A percentile compares a stretch with the other conserved stretches of the same genome.
These are phyloP conservation scores for Caenorhabditis brenneri DNA, from an alignment of 1,140 invertebrate genomes.

Conservation along the genomic window DNA sequence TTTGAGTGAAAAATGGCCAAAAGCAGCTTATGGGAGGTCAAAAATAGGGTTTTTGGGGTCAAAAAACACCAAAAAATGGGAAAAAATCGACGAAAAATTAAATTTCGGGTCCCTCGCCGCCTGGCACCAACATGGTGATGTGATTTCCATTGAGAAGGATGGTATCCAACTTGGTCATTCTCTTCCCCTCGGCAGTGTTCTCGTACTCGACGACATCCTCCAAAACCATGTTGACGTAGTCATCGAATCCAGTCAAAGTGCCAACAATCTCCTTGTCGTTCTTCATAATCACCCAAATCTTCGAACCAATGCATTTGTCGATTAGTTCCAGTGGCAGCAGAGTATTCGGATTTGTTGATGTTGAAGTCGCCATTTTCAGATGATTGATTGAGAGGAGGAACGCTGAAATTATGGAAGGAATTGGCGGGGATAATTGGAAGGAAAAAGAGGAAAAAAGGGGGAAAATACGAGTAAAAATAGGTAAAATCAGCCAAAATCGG, in stretches of 20 bases:
- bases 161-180: constrained; percentile 95
- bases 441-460: too few species aligned
- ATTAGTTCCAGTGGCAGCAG: constrained; percentile 88
- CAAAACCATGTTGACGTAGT: constrained; percentile 85
- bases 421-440: too few species aligned
- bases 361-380: constrained; percentile 51
- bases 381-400: too few species aligned
- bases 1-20: too few species aligned
- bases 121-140: constrained; percentile 76
- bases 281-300: constrained; percentile 99
- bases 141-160: constrained; percentile 99
- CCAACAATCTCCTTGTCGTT: constrained; percentile 98
- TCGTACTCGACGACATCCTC: constrained; percentile 79
- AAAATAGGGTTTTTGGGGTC: too few species aligned
- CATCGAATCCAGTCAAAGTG: constrained; percentile 94
- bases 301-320: constrained; percentile 99
- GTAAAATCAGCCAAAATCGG: too few species aligned
- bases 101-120: constrained; percentile 74
- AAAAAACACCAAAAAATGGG: too few species aligned
- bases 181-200: constrained; percentile 90
- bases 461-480: too few species aligned
- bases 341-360: constrained; percentile 77
- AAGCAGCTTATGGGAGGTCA: too few species aligned
- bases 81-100: too few species aligned
- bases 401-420: too few species aligned